These are phyloP conservation scores for Ellobius talpinus DNA, from an alignment of 2,113 vertebrate genomes.

Conservation along the genomic window DNA sequence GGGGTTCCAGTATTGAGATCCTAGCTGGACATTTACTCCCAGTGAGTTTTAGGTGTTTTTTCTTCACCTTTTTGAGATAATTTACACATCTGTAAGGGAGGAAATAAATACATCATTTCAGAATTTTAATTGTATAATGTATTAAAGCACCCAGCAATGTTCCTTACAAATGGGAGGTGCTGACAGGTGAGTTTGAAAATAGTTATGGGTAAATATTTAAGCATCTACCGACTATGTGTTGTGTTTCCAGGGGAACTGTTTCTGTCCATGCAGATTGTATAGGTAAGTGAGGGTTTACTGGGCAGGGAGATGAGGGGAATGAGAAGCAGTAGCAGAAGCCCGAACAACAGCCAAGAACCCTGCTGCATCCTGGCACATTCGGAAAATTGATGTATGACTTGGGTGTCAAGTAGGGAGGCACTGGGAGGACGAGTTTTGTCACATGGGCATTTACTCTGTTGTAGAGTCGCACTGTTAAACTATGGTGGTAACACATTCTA, in stretches of 20 bases:
- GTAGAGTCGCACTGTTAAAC: background rate
- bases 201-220: background rate
- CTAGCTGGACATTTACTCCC: background rate
- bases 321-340: background rate
- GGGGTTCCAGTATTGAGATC: background rate
- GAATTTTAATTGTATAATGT: background rate
- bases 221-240: background rate
- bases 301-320: background rate
- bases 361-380: background rate
- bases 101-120: background rate
- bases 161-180: background rate
- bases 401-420: fast-evolving
- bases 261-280: background rate
- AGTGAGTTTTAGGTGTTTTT: background rate
- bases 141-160: background rate
- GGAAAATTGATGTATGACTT: background rate
- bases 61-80: background rate
- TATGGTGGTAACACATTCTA: background rate
- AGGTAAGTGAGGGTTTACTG: background rate
- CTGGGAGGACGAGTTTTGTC: background rate
- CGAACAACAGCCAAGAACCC: background rate
- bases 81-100: background rate
- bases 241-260: background rate
- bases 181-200: background rate
- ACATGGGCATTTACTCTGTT: background rate